Percentiles rank a stretch among this genome's conserved stretches.
These are phyloP conservation scores for Muschampia plurimacula DNA, from an alignment of 2,888 invertebrate species.

Conservation along the genomic window DNA sequence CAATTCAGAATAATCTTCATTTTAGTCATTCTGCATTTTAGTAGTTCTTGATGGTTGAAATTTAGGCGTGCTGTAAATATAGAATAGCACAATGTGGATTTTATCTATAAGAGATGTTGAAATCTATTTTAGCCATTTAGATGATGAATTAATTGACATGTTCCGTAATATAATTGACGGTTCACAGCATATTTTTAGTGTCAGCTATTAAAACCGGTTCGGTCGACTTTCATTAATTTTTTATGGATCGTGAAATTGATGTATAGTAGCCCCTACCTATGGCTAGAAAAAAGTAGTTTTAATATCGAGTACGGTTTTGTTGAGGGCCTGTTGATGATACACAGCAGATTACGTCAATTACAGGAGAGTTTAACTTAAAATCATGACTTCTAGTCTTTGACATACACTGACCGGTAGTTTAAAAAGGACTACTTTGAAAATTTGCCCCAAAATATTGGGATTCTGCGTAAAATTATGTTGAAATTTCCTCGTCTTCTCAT, in stretches of 20 bases:
- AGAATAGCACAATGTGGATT: not conserved
- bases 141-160: conserved; percentile 7
- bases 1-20: conserved; percentile 4
- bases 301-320: conserved; percentile 59
- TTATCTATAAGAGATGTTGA: not conserved
- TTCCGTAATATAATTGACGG: conserved; percentile 15
- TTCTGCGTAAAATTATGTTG: too few relatives aligned
- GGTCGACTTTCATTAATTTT: conserved; percentile 20
- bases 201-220: conserved; percentile 12
- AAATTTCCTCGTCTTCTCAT: too few relatives aligned
- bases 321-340: not conserved
- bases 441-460: too few relatives aligned
- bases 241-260: conserved; percentile 9
- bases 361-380: too few relatives aligned
- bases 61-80: not conserved
- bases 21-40: not conserved
- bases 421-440: too few relatives aligned
- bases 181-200: conserved; percentile 1
- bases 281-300: not conserved
- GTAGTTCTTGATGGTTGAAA: not conserved
- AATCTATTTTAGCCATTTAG: not conserved
- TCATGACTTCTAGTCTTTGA: too few relatives aligned
- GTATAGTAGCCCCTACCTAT: conserved; percentile 3
- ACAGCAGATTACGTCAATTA: too few relatives aligned
- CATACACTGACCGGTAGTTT: too few relatives aligned